phyloP scores from a whole-genome alignment of 2,888 invertebrate genomes.

The Limenitis camilla region DNA sequence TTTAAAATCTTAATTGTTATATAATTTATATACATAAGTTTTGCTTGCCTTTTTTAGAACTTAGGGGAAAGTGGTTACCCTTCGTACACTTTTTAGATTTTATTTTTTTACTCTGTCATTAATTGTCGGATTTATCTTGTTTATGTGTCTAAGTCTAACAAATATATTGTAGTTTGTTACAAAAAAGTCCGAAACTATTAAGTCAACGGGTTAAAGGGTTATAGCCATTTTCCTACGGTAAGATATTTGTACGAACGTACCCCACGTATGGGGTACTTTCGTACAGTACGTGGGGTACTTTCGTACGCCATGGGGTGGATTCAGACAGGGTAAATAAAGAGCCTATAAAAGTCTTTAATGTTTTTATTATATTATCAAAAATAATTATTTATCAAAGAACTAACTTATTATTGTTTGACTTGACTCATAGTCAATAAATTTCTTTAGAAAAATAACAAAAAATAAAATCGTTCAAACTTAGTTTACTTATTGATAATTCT shows the following conservation, averaged over 20 bases:
- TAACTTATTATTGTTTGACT: constrained; percentile 16
- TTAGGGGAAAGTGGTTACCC: constrained; percentile 4
- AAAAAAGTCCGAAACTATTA: constrained; percentile 13
- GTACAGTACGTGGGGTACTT: too few relatives aligned
- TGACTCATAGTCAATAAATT: constrained; percentile 8
- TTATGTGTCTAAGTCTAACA: constrained; percentile 8
- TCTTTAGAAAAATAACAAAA: constrained; percentile 9
- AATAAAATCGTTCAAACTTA: too few relatives aligned
- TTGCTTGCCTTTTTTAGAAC: too few relatives aligned
- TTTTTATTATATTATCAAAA: constrained; percentile 12
- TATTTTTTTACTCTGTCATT: constrained; percentile 2
- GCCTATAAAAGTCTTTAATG: constrained; percentile 11
- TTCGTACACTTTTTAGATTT: constrained; percentile 9
- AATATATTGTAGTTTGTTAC: constrained; percentile 11
- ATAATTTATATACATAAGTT: too few relatives aligned
- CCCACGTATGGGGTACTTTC: too few relatives aligned
- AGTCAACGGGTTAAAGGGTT: constrained; percentile 9
- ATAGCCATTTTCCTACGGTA: too few relatives aligned
- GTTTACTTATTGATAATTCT: too few relatives aligned
- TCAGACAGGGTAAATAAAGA: constrained; percentile 10
- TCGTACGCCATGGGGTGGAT: constrained; percentile 9
- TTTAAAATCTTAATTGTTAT: too few relatives aligned
- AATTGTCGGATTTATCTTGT: constrained; percentile 8
- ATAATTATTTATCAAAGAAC: constrained; percentile 15
- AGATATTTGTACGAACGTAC: too few relatives aligned